These are phyloP conservation scores for Phrynosoma platyrhinos DNA, from an alignment of 2,113 vertebrate genomes.

Conservation along the genomic window DNA sequence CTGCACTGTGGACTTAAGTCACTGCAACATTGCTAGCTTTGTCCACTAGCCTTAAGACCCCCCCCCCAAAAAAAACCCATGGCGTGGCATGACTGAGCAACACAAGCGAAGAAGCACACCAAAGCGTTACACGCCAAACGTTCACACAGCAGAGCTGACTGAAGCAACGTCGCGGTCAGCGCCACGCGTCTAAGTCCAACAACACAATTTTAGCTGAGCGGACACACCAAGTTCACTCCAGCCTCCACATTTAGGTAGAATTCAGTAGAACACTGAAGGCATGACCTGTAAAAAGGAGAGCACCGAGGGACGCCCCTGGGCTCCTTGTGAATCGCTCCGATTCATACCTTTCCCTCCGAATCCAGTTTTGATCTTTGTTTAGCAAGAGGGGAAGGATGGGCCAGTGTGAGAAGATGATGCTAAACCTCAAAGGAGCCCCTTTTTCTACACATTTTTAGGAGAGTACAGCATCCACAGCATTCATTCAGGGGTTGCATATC, in stretches of 20 bases:
- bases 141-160: background rate
- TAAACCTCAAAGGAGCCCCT: background rate
- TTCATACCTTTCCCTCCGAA: background rate
- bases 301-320: too few species aligned
- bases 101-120: background rate
- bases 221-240: background rate
- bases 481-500: background rate
- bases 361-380: background rate
- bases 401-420: background rate
- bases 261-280: background rate
- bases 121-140: background rate
- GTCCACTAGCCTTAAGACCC: background rate
- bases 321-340: background rate
- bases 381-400: background rate
- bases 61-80: background rate
- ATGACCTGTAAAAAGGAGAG: background rate
- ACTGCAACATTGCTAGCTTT: background rate
- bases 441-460: too few species aligned
- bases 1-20: background rate
- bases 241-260: background rate
- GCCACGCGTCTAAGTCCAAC: background rate
- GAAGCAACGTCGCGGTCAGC: background rate
- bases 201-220: background rate
- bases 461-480: background rate
- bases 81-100: background rate